Conservation (phyloP, 1,140 invertebrate species). For the Anoplophora glabripennis region DNA sequence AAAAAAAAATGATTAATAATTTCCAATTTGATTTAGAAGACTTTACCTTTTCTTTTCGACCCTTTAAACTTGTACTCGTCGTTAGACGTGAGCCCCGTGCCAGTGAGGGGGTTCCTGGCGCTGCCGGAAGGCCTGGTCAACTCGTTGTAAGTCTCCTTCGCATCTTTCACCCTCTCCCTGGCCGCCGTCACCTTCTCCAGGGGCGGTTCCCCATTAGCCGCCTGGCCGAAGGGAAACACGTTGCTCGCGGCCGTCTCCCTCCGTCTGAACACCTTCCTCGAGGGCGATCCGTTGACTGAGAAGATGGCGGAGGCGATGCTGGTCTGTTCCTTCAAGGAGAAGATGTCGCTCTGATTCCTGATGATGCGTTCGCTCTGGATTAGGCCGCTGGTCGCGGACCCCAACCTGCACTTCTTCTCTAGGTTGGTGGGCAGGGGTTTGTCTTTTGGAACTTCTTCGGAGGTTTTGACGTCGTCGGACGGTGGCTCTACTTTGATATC, state of each 20-base stretch:
- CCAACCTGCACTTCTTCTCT: neutral
- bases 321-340: conserved; percentile 26
- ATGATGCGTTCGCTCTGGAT: conserved; percentile 23
- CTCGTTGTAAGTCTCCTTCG: conserved; percentile 28
- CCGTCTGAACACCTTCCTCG: conserved; percentile 26
- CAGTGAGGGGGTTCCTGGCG: conserved; percentile 40
- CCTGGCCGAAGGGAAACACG: neutral
- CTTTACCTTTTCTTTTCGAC: conserved; percentile 31
- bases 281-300: conserved; percentile 29
- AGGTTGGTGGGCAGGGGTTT: conserved; percentile 3
- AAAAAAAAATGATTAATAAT: conserved; percentile 23
- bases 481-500: neutral
- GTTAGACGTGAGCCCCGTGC: conserved; percentile 37
- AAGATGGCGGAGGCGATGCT: conserved; percentile 25
- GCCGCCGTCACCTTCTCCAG: conserved; percentile 9
- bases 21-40: neutral
- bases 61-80: conserved; percentile 38
- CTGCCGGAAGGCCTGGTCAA: conserved; percentile 25
- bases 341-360: conserved; percentile 34
- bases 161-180: conserved; percentile 20
- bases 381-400: neutral
- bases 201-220: conserved; percentile 19
- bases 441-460: conserved; percentile 9
- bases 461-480: neutral
- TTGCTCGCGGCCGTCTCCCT: conserved; percentile 20